Conservation (phyloP, 2,797 vertebrate species). For the Microctenopoma lineatum region DNA sequence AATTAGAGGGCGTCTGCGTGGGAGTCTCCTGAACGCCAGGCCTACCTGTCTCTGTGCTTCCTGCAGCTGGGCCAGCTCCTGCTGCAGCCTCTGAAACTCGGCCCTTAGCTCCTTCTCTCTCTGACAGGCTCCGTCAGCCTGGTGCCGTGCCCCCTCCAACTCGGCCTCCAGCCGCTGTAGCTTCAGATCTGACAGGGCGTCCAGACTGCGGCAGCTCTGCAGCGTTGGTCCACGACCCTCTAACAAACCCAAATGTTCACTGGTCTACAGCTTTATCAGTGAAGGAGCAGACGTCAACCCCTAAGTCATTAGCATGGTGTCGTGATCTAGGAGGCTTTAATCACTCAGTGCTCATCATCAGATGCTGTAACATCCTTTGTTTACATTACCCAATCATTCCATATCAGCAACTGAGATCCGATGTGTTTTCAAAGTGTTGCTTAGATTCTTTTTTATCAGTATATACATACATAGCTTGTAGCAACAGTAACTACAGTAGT, state of each 20-base stretch:
- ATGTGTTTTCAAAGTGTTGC: no score
- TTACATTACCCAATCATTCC: no score
- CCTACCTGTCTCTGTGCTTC: constrained; percentile 63
- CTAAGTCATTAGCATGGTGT: background rate
- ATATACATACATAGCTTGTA: no score
- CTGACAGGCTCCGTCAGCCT: constrained; percentile 86
- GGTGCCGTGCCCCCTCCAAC: constrained; percentile 86
- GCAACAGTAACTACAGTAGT: no score
- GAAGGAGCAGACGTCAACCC: background rate
- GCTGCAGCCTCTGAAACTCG: constrained; percentile 86
- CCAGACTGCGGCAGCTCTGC: constrained; percentile 84
- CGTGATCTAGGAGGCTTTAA: no score
- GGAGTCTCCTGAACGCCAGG: no score
- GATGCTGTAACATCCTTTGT: no score
- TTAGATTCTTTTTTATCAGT: no score
- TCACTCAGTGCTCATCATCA: no score
- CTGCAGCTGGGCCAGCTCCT: constrained; percentile 85
- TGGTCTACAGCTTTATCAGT: background rate
- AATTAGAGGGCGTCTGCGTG: background rate
- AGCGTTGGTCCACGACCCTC: constrained; percentile 81
- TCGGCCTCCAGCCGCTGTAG: constrained; percentile 84
- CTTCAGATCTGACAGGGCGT: constrained; percentile 82
- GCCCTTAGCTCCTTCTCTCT: constrained; percentile 88
- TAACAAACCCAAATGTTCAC: constrained; percentile 45
- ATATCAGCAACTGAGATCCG: no score